These are phyloP conservation scores for Natator depressus DNA, from an alignment of 2,113 vertebrate species.

Conservation along the genomic window DNA sequence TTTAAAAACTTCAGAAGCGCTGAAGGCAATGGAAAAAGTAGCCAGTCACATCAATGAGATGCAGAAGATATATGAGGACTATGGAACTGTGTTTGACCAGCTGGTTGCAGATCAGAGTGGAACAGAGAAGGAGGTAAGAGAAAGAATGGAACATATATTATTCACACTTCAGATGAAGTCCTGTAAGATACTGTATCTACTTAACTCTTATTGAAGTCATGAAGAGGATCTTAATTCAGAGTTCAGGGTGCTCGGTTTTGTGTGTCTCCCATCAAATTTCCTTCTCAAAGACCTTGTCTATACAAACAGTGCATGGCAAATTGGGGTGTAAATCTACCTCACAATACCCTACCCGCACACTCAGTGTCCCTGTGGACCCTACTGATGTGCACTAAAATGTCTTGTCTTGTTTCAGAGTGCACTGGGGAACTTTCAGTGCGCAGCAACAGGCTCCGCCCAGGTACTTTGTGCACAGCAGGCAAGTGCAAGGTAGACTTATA, in stretches of 20 bases:
- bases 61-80: slow-evolving; percentile 99
- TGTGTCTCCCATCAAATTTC: slow-evolving; percentile 9
- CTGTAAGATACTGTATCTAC: neutral
- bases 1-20: slow-evolving; percentile 84
- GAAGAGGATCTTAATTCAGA: neutral
- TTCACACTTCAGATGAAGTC: neutral
- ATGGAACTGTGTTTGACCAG: slow-evolving; percentile 95
- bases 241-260: neutral
- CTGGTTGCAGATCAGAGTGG: slow-evolving; percentile 93
- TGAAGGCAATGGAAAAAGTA: slow-evolving; percentile 98
- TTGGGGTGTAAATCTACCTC: neutral
- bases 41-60: slow-evolving; percentile 99
- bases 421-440: neutral
- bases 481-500: neutral
- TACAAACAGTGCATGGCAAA: neutral
- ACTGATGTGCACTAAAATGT: neutral
- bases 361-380: neutral
- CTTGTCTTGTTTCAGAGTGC: neutral
- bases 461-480: neutral
- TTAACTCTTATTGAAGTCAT: neutral
- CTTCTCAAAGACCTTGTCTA: neutral
- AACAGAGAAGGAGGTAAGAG: slow-evolving; percentile 90
- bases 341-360: neutral
- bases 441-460: neutral
- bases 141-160: neutral